Conservation (phyloP, 2,113 vertebrate species). For the Dendrocopos noguchii region DNA sequence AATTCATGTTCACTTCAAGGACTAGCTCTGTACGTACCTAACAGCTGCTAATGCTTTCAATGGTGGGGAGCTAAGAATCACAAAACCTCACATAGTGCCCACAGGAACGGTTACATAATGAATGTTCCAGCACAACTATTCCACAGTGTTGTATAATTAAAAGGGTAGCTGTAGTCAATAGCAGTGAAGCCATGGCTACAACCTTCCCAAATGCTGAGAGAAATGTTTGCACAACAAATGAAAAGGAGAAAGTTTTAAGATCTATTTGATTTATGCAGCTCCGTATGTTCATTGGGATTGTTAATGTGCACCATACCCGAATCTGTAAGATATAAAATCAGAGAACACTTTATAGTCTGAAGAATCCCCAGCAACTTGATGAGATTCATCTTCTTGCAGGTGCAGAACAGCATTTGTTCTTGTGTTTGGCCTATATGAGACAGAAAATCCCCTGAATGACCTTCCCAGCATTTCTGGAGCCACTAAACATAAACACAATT, state of each 20-base stretch:
- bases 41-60: background rate
- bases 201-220: background rate
- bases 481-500: background rate
- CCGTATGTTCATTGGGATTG: background rate
- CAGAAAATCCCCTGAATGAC: background rate
- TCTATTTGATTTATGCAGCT: background rate
- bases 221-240: background rate
- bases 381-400: background rate
- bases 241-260: background rate
- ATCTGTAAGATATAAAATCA: background rate
- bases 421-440: background rate
- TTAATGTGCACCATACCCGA: background rate
- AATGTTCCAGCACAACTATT: background rate
- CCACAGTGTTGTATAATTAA: background rate
- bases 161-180: background rate
- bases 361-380: background rate
- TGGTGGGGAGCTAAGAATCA: background rate
- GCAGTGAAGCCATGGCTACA: background rate
- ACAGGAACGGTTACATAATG: background rate
- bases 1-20: background rate
- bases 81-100: background rate
- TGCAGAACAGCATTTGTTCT: background rate
- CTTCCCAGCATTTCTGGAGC: background rate
- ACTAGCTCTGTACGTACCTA: background rate
- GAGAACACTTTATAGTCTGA: background rate